Evolutionary conservation across 2,888 invertebrate species (phyloP).

Genomic region (Dynastes hyllus): DNA sequence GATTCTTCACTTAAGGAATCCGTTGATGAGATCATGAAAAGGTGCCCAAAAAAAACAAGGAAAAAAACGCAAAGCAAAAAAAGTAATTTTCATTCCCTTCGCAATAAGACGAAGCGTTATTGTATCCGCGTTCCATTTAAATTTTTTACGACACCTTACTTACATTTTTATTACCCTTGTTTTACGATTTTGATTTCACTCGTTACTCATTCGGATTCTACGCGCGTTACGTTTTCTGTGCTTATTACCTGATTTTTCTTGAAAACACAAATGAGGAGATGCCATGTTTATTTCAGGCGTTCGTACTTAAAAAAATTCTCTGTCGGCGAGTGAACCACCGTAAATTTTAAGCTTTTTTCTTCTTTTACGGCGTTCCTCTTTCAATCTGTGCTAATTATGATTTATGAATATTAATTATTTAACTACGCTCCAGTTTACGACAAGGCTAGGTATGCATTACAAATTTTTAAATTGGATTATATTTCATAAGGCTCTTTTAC

Average conservation of each 20-base stretch:
- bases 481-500: conserved; percentile 15
- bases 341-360: conserved; percentile 28
- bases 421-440: conserved; percentile 16
- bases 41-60: neutral
- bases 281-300: conserved; percentile 17
- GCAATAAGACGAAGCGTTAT: conserved; percentile 38
- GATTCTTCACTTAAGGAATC: neutral
- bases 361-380: conserved; percentile 3
- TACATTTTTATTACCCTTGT: conserved; percentile 27
- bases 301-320: conserved; percentile 23
- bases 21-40: neutral
- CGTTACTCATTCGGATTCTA: neutral
- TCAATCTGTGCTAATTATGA: conserved; percentile 31
- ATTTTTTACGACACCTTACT: conserved; percentile 27
- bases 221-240: conserved; percentile 11
- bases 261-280: conserved; percentile 18
- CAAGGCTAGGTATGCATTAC: neutral
- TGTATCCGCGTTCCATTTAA: conserved; percentile 32
- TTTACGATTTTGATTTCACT: conserved; percentile 42
- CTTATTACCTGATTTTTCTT: conserved; percentile 39
- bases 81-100: conserved; percentile 29
- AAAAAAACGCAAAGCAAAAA: neutral
- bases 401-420: conserved; percentile 43
- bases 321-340: neutral
- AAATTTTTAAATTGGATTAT: conserved; percentile 29